These are phyloP conservation scores for Phylloscopus trochilus DNA, from an alignment of 2,113 vertebrate species.

Conservation along the genomic window DNA sequence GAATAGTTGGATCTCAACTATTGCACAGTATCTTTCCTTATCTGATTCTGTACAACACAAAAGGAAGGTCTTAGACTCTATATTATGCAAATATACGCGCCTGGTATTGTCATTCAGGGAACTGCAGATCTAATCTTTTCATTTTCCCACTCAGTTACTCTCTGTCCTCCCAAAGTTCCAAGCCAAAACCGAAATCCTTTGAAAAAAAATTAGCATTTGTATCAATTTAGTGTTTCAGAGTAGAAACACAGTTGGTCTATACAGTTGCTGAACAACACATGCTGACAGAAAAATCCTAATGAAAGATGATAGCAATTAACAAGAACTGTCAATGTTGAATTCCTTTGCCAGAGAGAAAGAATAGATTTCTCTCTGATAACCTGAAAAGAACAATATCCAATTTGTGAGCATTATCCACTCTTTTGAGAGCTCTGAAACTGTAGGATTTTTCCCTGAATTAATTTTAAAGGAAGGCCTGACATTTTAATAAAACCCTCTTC, in stretches of 20 bases:
- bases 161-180: neutral
- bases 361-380: conserved; percentile 1
- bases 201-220: neutral
- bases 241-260: conserved; percentile 2
- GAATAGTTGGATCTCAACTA: neutral
- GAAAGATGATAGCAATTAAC: conserved; percentile 42
- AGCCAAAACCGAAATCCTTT: neutral
- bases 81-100: neutral
- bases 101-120: neutral
- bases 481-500: neutral
- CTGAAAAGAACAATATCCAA: neutral
- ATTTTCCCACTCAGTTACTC: neutral
- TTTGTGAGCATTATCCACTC: neutral
- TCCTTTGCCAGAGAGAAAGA: neutral
- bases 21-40: neutral
- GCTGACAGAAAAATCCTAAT: conserved; percentile 4
- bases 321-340: neutral
- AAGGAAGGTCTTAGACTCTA: neutral
- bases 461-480: conserved; percentile 15
- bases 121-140: neutral
- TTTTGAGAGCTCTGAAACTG: neutral
- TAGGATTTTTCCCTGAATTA: neutral
- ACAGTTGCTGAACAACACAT: neutral
- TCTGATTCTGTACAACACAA: neutral
- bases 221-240: neutral